A percentile compares a stretch with the other conserved stretches of the same genome.
Evolutionary conservation across 2,797 vertebrate genomes (phyloP).

Genomic region (Dendrocincla fuliginosa): DNA sequence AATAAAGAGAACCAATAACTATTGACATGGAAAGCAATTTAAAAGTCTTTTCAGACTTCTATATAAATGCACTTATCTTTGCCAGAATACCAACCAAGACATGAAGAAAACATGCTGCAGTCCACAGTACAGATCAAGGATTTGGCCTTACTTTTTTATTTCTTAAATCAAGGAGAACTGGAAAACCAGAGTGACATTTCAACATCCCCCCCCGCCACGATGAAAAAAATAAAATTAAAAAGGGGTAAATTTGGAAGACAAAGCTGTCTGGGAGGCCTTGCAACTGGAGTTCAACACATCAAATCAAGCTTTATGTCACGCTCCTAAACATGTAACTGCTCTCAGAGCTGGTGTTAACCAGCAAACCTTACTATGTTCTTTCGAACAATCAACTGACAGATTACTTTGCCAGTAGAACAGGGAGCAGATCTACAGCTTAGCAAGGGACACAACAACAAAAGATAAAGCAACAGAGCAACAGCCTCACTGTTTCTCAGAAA

Average conservation of each 20-base stretch:
- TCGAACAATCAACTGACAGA: neutral
- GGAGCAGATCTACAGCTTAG: neutral
- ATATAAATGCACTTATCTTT: conserved; percentile 23
- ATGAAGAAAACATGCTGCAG: conserved; percentile 1
- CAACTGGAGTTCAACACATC: fast-evolving
- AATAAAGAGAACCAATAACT: neutral
- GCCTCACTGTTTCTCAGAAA: neutral
- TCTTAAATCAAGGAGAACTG: conserved; percentile 34
- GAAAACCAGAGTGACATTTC: conserved; percentile 19
- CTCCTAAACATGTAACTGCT: neutral
- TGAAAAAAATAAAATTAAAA: neutral
- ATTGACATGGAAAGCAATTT: neutral
- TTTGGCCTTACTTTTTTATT: conserved; percentile 26
- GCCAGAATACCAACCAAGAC: conserved; percentile 12
- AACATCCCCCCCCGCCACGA: neutral
- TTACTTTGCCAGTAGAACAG: neutral
- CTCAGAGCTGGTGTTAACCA: neutral
- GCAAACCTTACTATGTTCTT: neutral
- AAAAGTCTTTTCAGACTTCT: neutral
- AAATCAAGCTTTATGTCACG: neutral
- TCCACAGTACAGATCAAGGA: neutral
- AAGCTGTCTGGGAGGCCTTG: neutral
- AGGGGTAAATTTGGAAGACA: neutral
- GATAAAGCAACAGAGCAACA: neutral
- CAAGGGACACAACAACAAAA: neutral